Percentiles rank a stretch among this genome's conserved stretches.
These are phyloP conservation scores for Pyrocoelia pectoralis DNA, from an alignment of 2,888 invertebrate genomes.

Conservation along the genomic window DNA sequence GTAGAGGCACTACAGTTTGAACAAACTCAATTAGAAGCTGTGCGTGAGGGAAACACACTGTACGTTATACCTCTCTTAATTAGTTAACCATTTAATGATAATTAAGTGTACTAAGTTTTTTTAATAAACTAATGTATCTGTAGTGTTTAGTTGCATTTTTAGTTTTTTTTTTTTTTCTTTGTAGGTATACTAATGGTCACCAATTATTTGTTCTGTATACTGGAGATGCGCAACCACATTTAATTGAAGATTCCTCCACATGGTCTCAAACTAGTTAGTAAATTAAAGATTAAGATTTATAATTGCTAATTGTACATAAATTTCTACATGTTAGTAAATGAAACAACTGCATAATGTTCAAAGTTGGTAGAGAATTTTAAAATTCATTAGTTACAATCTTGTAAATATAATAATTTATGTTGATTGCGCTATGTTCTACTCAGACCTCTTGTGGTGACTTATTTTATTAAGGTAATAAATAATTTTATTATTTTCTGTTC, in stretches of 20 bases:
- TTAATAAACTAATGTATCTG: slow-evolving; percentile 20
- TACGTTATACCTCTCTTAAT: slow-evolving; percentile 57
- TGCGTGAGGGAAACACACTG: slow-evolving; percentile 58
- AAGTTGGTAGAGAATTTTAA: too few relatives aligned
- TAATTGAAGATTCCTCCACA: slow-evolving; percentile 46
- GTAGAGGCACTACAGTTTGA: slow-evolving; percentile 56
- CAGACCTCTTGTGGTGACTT: too few relatives aligned
- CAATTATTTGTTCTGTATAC: slow-evolving; percentile 56
- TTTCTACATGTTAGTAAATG: too few relatives aligned
- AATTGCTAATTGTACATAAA: too few relatives aligned
- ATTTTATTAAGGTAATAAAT: too few relatives aligned
- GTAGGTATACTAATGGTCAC: slow-evolving; percentile 54
- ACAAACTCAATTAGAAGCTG: slow-evolving; percentile 59
- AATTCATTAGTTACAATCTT: too few relatives aligned
- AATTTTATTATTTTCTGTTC: too few relatives aligned
- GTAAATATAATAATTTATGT: too few relatives aligned
- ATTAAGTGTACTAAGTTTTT: slow-evolving; percentile 22
- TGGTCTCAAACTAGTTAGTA: slow-evolving; percentile 49
- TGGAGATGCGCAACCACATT: slow-evolving; percentile 48
- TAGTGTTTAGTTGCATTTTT: slow-evolving; percentile 21
- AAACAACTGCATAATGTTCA: too few relatives aligned
- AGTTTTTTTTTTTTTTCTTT: slow-evolving; percentile 38
- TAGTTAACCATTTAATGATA: slow-evolving; percentile 36
- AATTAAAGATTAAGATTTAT: background rate
- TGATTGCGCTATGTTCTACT: too few relatives aligned